Evolutionary conservation across 2,797 vertebrate species (phyloP), one percentile per base, ranked within the genome.

Genomic region (Sarcoramphus papa): DNA sequence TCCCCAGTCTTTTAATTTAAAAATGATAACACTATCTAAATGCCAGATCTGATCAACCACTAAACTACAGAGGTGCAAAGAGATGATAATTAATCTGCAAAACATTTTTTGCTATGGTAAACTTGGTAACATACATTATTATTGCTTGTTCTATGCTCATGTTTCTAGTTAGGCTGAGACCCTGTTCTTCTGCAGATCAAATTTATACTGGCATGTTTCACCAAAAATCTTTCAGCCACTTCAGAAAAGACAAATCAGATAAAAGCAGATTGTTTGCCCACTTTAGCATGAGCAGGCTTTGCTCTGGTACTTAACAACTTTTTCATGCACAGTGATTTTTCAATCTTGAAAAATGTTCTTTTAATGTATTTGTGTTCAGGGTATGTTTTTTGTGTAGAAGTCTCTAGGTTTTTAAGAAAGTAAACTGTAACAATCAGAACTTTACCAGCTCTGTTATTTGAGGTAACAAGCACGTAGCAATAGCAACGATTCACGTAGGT

Each of bases 311-410:
- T 93, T 85, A 68, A 59, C 41, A 77, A 50, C 1, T 0, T 53
- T 78, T 92, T 93, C 54, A 31, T 41, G 14, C 47, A 70, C 27
- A 57, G 22, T 45, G 30, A 51, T 62, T 90, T 84, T 96, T 86
- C 79, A 73, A 10, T 48, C 65, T 76, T 4, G 0, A 88, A 54
- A 74, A 75, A 23, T n/a, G 9, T 59, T 78, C 13, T 91, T 91
- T 78, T 77, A 54, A 75, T 54, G 23, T 48, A 59, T 64, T 82
- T 77, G 69, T 67, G 22, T 56, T 30, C 40, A 63, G 33, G 5
- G 9, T 68, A 27, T 0, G 1, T 3, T 37, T 56, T 92, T 82
- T 63, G 14, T 40, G 13, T 54, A 41, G 14, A 90, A 72, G 19
- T 45, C 7, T 56, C 48, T 35, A 78, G 6, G 8, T 45, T 90